A percentile compares a stretch with the other conserved stretches of the same genome.
Evolutionary conservation across 2,888 invertebrate genomes (phyloP).

Genomic region (Eupithecia centaureata): DNA sequence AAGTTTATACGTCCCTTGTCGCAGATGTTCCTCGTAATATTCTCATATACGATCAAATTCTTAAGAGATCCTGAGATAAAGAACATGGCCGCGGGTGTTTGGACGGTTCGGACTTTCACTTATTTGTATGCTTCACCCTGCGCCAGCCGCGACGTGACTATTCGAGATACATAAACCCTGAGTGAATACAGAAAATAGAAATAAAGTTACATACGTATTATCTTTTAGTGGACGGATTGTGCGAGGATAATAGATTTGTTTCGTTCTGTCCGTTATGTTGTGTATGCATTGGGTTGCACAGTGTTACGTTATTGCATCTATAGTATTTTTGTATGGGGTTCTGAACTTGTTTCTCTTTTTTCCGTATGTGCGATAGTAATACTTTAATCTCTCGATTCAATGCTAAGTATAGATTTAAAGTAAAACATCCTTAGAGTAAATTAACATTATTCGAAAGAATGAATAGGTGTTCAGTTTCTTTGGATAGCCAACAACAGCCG

Average conservation of each 20-base stretch:
- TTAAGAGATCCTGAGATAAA: conserved; percentile 83
- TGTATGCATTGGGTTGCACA: not conserved
- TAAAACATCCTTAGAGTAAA: not conserved
- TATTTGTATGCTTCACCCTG: conserved; percentile 83
- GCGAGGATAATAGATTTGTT: conserved; percentile 56
- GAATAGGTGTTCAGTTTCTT: not conserved
- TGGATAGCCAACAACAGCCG: not conserved
- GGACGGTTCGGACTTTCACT: conserved; percentile 81
- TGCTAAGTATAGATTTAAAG: not conserved
- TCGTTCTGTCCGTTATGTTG: conserved; percentile 44
- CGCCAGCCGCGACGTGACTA: conserved; percentile 81
- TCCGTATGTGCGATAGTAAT: not conserved
- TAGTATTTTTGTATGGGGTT: not conserved
- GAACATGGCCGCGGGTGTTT: conserved; percentile 78
- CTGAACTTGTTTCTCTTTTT: not conserved
- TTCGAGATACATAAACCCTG: conserved; percentile 84
- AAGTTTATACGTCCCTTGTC: conserved; percentile 81
- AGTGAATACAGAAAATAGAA: conserved; percentile 84
- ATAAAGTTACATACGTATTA: conserved; percentile 83
- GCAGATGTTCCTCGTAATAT: conserved; percentile 82
- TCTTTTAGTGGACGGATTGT: conserved; percentile 80
- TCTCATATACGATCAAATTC: conserved; percentile 83
- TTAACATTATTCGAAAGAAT: not conserved
- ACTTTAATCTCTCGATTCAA: not conserved
- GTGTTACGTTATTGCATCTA: not conserved